Conservation (phyloP, 2,888 invertebrate species). For the Lacanobia wlatinum region DNA sequence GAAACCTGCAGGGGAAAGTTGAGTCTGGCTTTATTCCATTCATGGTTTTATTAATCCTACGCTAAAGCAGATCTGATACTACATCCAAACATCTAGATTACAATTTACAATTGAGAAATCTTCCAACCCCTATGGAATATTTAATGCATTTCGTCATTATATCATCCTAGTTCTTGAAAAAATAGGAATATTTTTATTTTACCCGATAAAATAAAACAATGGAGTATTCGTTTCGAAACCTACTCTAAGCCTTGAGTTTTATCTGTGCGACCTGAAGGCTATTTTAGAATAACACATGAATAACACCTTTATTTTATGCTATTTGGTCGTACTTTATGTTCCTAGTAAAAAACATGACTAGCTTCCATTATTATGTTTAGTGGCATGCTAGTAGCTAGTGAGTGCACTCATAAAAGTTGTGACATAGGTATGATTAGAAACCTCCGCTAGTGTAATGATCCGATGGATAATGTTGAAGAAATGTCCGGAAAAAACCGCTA, state of each 20-base stretch:
- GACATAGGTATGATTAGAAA: slow-evolving; percentile 2
- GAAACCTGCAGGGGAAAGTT: not conserved
- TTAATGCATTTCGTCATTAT: not conserved
- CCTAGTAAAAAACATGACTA: slow-evolving; percentile 14
- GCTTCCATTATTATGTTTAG: slow-evolving; percentile 7
- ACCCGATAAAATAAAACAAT: slow-evolving; percentile 28
- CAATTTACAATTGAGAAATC: not conserved
- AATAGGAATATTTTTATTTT: not conserved
- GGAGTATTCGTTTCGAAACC: slow-evolving; percentile 25
- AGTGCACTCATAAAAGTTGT: slow-evolving; percentile 10
- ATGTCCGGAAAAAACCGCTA: slow-evolving; percentile 6
- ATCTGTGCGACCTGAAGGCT: slow-evolving; percentile 21
- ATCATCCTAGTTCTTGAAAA: not conserved
- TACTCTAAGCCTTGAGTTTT: slow-evolving; percentile 38
- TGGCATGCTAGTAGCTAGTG: slow-evolving; percentile 3
- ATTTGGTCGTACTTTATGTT: slow-evolving; percentile 18
- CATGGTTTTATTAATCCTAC: not conserved
- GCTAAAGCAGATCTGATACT: not conserved
- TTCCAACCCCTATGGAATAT: not conserved
- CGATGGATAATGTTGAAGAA: not conserved
- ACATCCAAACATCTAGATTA: not conserved
- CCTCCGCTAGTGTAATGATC: not conserved
- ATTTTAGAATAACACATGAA: slow-evolving; percentile 37
- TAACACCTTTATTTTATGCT: slow-evolving; percentile 24
- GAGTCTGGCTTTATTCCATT: not conserved